Percentiles rank a stretch among this genome's conserved stretches.
phyloP scores from a whole-genome alignment of 2,888 invertebrate species.

The Netelia melanura region DNA sequence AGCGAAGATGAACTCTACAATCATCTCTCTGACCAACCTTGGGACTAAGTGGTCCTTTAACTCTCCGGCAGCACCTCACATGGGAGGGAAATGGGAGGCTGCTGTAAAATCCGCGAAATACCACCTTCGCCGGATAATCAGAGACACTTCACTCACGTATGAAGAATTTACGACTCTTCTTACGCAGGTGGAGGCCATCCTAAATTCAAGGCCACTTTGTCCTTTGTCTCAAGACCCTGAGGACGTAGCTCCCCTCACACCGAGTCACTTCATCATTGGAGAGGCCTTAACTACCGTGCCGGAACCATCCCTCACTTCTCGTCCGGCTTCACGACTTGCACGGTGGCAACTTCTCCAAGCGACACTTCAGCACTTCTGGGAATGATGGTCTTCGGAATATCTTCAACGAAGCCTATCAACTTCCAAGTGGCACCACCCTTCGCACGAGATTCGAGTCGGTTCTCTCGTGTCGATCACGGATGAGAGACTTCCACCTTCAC shows the following conservation, averaged over 20 bases:
- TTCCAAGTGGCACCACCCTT: background rate
- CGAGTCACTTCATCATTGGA: background rate
- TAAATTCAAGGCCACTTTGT: background rate
- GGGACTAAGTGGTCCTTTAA: constrained; percentile 33
- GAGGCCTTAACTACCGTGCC: background rate
- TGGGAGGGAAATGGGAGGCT: constrained; percentile 29
- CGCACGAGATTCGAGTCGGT: background rate
- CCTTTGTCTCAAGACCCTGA: constrained; percentile 9
- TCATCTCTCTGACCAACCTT: background rate
- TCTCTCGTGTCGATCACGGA: background rate
- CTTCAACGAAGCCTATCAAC: background rate
- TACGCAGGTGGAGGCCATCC: constrained; percentile 11
- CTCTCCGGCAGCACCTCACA: constrained; percentile 19
- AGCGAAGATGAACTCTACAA: background rate
- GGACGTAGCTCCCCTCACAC: background rate
- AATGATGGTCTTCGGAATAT: background rate
- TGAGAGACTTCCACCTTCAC: background rate
- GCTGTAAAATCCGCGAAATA: background rate
- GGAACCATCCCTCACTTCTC: background rate
- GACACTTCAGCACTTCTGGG: background rate
- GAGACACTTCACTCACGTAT: constrained; percentile 1
- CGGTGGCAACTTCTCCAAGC: constrained; percentile 1
- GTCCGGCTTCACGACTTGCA: constrained; percentile 49
- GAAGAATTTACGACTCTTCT: constrained; percentile 18
- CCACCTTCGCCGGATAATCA: constrained; percentile 20